Conservation (phyloP, 2,797 vertebrate genomes). For the Enteromius radiatus region DNA sequence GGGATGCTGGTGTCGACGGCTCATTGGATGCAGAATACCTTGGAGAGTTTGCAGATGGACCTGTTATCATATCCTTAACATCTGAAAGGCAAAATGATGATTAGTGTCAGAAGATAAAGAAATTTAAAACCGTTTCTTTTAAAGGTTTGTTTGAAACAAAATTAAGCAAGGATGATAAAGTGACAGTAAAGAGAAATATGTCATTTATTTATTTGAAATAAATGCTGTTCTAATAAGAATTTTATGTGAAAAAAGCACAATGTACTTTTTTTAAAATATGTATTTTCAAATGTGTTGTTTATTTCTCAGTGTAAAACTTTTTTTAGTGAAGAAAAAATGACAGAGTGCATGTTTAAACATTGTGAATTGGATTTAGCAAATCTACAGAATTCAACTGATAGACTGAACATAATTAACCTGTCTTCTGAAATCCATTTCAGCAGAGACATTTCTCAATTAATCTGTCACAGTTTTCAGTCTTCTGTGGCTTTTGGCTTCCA, state of each 20-base stretch:
- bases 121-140: not conserved
- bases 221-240: not conserved
- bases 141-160: not conserved
- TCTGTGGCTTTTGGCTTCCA: slow-evolving; percentile 47
- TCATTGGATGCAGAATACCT: slow-evolving; percentile 83
- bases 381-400: slow-evolving; percentile 11
- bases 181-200: not conserved
- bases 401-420: slow-evolving; percentile 26
- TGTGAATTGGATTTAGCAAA: not conserved
- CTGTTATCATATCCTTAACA: slow-evolving; percentile 84
- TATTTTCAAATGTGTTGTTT: not conserved
- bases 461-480: slow-evolving; percentile 31
- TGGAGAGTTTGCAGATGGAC: slow-evolving; percentile 83
- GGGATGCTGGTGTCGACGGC: slow-evolving; percentile 80
- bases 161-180: not conserved
- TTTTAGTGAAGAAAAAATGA: not conserved
- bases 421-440: slow-evolving; percentile 14
- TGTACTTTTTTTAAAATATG: too few relatives aligned
- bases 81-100: slow-evolving; percentile 71
- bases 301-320: not conserved
- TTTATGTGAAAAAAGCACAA: too few relatives aligned
- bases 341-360: not conserved
- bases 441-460: slow-evolving; percentile 36
- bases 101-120: not conserved
- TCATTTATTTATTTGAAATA: not conserved